phyloP scores from a whole-genome alignment of 2,888 invertebrate species.

The Malthinus seriepunctatus region DNA sequence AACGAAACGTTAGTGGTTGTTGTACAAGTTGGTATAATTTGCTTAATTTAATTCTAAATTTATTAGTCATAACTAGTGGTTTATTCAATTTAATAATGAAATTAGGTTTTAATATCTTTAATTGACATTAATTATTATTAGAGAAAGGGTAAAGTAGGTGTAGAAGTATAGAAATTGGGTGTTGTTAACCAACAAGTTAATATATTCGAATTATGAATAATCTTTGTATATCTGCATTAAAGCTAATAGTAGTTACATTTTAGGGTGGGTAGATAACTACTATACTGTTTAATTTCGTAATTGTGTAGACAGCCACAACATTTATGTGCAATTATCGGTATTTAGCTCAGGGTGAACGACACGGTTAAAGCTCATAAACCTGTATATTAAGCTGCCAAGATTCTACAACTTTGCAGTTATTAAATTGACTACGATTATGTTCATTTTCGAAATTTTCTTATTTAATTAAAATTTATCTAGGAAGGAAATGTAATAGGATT shows the following conservation, averaged over 20 bases:
- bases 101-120: too few relatives aligned
- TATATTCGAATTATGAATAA: conserved; percentile 11
- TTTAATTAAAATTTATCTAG: neutral
- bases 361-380: conserved; percentile 19
- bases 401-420: conserved; percentile 12
- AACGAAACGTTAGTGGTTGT: too few relatives aligned
- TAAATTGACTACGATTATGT: conserved; percentile 1
- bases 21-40: too few relatives aligned
- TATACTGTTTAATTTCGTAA: conserved; percentile 25
- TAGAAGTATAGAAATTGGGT: too few relatives aligned
- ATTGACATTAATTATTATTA: too few relatives aligned
- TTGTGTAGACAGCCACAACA: conserved; percentile 21
- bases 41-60: too few relatives aligned
- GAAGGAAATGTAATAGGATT: too few relatives aligned
- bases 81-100: too few relatives aligned
- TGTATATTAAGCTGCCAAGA: conserved; percentile 14
- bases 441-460: neutral
- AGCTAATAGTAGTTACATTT: conserved; percentile 19
- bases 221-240: conserved; percentile 12
- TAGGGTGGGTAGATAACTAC: conserved; percentile 20
- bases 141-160: too few relatives aligned
- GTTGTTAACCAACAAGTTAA: too few relatives aligned
- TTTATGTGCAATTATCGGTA: conserved; percentile 23
- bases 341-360: conserved; percentile 24
- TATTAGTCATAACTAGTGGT: too few relatives aligned